Percentiles rank a stretch among this genome's conserved stretches.
These are phyloP conservation scores for Syngnathus acus DNA, from an alignment of 2,797 vertebrate genomes.

Conservation along the genomic window DNA sequence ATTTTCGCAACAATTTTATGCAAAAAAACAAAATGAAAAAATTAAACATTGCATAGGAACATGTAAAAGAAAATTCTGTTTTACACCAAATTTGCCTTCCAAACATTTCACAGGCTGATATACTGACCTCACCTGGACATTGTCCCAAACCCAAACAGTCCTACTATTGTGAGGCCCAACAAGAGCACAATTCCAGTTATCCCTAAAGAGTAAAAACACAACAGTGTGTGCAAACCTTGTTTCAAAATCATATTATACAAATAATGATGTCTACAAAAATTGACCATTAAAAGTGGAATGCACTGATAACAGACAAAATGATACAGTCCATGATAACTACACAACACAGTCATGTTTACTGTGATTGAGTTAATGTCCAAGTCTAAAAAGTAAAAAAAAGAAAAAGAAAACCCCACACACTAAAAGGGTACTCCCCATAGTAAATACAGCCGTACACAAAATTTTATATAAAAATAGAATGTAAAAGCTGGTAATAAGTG, in stretches of 20 bases:
- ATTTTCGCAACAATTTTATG: not conserved
- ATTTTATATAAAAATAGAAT: not conserved
- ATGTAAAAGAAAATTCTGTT: not conserved
- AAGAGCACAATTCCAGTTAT: conserved; percentile 9
- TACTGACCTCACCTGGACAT: conserved; percentile 9
- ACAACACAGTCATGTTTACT: not conserved
- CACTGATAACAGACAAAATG: not conserved
- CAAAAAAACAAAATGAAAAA: not conserved
- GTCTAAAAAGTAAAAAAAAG: not conserved
- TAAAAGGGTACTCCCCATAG: too few species aligned
- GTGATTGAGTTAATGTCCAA: not conserved
- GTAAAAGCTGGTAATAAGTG: not conserved
- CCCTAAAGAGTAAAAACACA: conserved; percentile 6
- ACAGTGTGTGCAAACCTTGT: conserved; percentile 2
- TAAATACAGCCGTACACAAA: not conserved
- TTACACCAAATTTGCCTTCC: not conserved
- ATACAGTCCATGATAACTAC: not conserved
- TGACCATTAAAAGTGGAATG: not conserved
- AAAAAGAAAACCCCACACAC: not conserved
- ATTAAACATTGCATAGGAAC: not conserved
- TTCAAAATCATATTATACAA: not conserved
- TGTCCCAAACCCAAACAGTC: conserved; percentile 9
- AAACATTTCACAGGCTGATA: conserved; percentile 4
- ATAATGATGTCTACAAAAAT: not conserved
- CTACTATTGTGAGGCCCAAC: conserved; percentile 5